Conservation (phyloP, 1,140 invertebrate genomes). For the Odontomachus brunneus region DNA sequence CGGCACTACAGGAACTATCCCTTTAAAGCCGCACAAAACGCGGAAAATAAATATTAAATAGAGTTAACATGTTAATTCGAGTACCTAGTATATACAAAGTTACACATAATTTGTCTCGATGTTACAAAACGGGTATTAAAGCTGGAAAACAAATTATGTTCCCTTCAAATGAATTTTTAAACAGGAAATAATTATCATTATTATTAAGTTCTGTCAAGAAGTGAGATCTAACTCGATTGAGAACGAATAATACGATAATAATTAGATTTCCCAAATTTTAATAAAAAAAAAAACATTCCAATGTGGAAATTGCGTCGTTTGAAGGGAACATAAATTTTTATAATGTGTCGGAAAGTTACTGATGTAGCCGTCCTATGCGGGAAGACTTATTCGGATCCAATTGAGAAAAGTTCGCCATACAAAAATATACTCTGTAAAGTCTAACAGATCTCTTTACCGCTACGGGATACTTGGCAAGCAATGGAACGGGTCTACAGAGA, state of each 20-base stretch:
- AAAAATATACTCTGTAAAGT: conserved; percentile 71
- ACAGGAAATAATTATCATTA: conserved; percentile 43
- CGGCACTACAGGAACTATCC: conserved; percentile 36
- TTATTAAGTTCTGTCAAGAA: conserved; percentile 18
- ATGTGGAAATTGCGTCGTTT: conserved; percentile 26
- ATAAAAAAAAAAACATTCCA: neutral
- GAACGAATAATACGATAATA: conserved; percentile 16
- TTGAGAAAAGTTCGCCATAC: conserved; percentile 50
- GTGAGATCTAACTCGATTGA: conserved; percentile 16
- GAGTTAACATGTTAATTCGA: conserved; percentile 55
- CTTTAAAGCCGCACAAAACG: conserved; percentile 30
- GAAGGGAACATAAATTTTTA: conserved; percentile 40
- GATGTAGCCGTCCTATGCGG: conserved; percentile 41
- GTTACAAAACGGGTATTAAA: conserved; percentile 37
- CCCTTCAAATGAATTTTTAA: conserved; percentile 29
- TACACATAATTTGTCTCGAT: conserved; percentile 32
- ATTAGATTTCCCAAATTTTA: conserved; percentile 21
- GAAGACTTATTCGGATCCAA: conserved; percentile 61
- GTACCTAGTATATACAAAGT: conserved; percentile 70
- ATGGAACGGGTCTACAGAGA: conserved; percentile 38
- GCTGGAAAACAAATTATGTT: conserved; percentile 46
- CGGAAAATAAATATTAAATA: conserved; percentile 74
- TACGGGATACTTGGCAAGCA: conserved; percentile 62
- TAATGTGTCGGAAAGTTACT: neutral
- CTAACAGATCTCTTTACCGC: conserved; percentile 65